A percentile compares a stretch with the other conserved stretches of the same genome.
Conservation (phyloP, 1,140 invertebrate species). For the Cepaea nemoralis region DNA sequence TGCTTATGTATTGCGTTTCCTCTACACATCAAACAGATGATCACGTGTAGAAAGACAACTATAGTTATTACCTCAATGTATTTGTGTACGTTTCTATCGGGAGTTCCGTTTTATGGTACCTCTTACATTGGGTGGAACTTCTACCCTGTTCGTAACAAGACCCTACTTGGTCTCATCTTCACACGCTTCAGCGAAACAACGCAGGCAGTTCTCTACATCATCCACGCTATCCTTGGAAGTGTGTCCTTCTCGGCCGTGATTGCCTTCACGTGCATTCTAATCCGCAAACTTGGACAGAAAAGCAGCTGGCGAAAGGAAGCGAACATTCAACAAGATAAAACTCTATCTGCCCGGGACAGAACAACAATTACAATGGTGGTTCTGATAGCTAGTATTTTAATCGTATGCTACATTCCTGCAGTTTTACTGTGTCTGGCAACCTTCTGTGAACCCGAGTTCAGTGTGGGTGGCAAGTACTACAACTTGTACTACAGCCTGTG, state of each 20-base stretch:
- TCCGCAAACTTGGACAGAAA: neutral
- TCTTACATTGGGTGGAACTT: neutral
- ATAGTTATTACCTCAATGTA: neutral
- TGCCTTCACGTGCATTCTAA: neutral
- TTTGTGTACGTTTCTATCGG: neutral
- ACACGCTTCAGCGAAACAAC: no score
- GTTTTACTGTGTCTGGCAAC: neutral
- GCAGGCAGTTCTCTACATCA: no score
- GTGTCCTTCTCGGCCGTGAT: neutral
- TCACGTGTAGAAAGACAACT: neutral
- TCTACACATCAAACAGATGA: conserved; percentile 1
- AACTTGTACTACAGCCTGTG: neutral
- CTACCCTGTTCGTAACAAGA: neutral
- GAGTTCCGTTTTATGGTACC: neutral
- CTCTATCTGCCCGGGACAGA: neutral
- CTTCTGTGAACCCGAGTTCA: neutral
- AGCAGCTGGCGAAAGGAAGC: neutral
- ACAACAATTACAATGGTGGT: neutral
- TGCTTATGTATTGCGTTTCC: neutral
- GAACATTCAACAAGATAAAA: neutral
- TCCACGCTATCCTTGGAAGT: no score
- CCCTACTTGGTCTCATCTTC: neutral
- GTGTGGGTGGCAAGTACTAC: neutral
- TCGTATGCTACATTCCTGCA: neutral
- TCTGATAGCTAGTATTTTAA: neutral